Conservation (phyloP, 2,888 invertebrate genomes). For the Amblyteles armatorius region DNA sequence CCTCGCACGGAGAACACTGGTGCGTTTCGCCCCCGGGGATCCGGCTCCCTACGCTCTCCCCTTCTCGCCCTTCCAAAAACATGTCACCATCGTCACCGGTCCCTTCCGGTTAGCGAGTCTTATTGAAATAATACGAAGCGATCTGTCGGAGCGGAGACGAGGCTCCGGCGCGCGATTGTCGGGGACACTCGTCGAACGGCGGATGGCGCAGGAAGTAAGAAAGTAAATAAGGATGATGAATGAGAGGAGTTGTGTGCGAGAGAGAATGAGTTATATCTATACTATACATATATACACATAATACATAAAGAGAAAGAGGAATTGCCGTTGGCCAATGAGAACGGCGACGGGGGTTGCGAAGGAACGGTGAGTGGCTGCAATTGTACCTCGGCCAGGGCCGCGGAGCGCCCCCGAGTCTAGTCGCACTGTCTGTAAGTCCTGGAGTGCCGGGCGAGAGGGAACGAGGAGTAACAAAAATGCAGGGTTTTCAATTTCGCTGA, state of each 20-base stretch:
- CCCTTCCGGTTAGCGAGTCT: background rate
- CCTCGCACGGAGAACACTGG: too few species aligned
- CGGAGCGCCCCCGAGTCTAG: background rate
- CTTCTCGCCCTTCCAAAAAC: background rate
- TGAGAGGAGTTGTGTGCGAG: constrained; percentile 9
- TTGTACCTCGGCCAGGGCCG: background rate
- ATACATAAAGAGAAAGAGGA: constrained; percentile 22
- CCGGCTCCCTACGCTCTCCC: too few species aligned
- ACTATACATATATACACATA: too few species aligned
- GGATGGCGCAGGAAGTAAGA: background rate
- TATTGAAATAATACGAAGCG: constrained; percentile 17
- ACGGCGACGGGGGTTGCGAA: constrained; percentile 23
- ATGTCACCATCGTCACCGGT: background rate
- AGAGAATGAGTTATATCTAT: constrained; percentile 15
- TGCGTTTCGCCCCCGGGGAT: too few species aligned
- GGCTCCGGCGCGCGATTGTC: background rate
- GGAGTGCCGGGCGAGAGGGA: constrained; percentile 63
- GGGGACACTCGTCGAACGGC: background rate
- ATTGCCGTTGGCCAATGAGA: constrained; percentile 55
- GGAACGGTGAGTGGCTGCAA: constrained; percentile 14
- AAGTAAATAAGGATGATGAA: constrained; percentile 34
- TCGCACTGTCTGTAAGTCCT: constrained; percentile 48
- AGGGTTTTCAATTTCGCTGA: constrained; percentile 76
- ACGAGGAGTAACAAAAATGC: constrained; percentile 71
- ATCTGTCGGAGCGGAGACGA: background rate